These are phyloP conservation scores for Cerceris ruficornis DNA, from an alignment of 2,888 invertebrate species.

Conservation along the genomic window DNA sequence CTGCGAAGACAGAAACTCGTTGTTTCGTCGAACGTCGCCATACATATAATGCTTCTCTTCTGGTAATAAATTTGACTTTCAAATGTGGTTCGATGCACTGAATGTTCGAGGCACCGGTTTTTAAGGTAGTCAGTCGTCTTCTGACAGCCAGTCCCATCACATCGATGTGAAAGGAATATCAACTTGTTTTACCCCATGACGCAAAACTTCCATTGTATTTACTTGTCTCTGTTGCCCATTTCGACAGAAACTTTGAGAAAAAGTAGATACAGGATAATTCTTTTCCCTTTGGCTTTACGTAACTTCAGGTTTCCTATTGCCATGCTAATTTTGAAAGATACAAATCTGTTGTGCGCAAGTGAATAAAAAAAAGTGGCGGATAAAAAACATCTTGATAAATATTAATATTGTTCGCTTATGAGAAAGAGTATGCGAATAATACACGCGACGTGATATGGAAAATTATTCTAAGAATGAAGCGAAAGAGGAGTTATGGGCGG, in stretches of 20 bases:
- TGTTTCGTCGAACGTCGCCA: no score
- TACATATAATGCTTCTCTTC: background rate
- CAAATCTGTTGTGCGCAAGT: no score
- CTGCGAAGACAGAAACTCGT: no score
- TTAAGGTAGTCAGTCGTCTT: slow-evolving; percentile 45
- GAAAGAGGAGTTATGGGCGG: slow-evolving; percentile 56
- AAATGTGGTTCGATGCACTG: slow-evolving; percentile 40
- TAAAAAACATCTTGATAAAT: no score
- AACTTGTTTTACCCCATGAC: slow-evolving; percentile 16
- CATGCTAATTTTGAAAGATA: no score
- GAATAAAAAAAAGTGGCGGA: no score
- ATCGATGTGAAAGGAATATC: slow-evolving; percentile 44
- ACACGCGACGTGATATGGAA: slow-evolving; percentile 11
- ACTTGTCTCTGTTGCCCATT: no score
- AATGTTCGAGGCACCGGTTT: slow-evolving; percentile 49
- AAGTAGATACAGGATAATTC: background rate
- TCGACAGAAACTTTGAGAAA: slow-evolving; percentile 7
- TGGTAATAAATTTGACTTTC: slow-evolving; percentile 55
- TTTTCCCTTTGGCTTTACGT: no score
- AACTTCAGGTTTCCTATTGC: no score
- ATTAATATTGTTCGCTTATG: no score
- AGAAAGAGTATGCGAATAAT: background rate
- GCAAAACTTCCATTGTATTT: no score
- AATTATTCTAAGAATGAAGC: slow-evolving; percentile 12
- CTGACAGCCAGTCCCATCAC: slow-evolving; percentile 30